A percentile compares a stretch with the other conserved stretches of the same genome.
These are phyloP conservation scores for Hemistola chrysoprasaria DNA, from an alignment of 2,888 invertebrate species.

Conservation along the genomic window DNA sequence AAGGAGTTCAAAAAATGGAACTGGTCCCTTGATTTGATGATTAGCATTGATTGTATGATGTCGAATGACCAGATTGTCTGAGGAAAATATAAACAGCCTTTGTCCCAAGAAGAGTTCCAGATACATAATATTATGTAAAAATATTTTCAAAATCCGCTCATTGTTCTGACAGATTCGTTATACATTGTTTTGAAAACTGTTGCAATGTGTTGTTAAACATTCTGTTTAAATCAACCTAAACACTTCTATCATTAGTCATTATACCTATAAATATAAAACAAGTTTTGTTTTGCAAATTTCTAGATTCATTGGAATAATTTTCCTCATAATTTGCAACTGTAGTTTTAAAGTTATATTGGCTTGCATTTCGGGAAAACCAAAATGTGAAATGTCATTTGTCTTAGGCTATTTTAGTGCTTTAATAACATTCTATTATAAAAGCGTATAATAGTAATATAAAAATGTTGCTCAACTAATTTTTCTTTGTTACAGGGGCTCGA, in stretches of 20 bases:
- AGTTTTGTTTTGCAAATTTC: no score
- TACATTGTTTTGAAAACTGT: slow-evolving; percentile 13
- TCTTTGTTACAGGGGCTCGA: slow-evolving; percentile 60
- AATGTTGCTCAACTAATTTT: background rate
- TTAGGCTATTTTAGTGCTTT: no score
- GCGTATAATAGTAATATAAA: no score
- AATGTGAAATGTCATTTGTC: no score
- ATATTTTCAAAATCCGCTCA: slow-evolving; percentile 26
- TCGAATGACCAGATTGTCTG: slow-evolving; percentile 13
- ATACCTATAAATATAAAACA: no score
- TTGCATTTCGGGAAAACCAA: no score
- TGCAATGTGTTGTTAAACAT: slow-evolving; percentile 4
- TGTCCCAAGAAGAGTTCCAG: slow-evolving; percentile 31
- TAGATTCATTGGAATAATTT: background rate
- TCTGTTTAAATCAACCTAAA: background rate
- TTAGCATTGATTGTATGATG: slow-evolving; percentile 4
- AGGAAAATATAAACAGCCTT: slow-evolving; percentile 34
- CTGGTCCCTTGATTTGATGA: slow-evolving; percentile 1
- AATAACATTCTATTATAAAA: no score
- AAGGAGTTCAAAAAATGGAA: slow-evolving; percentile 13
- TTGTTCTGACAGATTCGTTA: slow-evolving; percentile 31
- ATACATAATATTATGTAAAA: slow-evolving; percentile 30
- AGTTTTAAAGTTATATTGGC: no score
- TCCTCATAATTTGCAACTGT: background rate
- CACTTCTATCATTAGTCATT: no score